Evolutionary conservation across 30 jellyfish, hydroid and myxozoan genomes (phyloP).

Genomic region (Nemopilema nomurai): DNA sequence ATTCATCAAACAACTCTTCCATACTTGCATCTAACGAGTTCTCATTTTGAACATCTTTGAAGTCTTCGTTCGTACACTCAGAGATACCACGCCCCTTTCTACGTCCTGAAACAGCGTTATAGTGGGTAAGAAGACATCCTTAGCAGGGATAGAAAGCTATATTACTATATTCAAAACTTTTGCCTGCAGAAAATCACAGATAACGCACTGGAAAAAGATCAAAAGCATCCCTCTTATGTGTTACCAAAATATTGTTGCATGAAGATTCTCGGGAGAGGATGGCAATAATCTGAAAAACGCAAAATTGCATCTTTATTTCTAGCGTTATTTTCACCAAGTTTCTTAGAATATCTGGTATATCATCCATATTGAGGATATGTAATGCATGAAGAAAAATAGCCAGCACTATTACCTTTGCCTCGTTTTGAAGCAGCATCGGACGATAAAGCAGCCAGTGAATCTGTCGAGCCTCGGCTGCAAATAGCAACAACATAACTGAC

Average conservation of each 20-base stretch:
- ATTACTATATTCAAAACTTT: too few species aligned
- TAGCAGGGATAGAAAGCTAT: neutral
- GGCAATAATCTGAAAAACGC: too few species aligned
- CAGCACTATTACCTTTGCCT: neutral
- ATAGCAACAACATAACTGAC: too few species aligned
- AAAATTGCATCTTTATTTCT: too few species aligned
- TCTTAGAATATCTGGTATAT: too few species aligned
- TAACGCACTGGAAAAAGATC: too few species aligned
- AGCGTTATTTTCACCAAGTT: too few species aligned
- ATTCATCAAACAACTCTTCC: slow-evolving; percentile 1
- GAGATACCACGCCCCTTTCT: neutral
- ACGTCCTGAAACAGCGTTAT: slow-evolving; percentile 2
- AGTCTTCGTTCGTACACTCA: neutral
- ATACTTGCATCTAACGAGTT: neutral
- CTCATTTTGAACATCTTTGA: neutral
- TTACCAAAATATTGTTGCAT: too few species aligned
- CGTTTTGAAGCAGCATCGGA: neutral
- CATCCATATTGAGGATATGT: neutral
- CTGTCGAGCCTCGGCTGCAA: slow-evolving; percentile 12
- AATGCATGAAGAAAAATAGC: neutral
- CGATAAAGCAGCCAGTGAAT: neutral
- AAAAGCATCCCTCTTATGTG: too few species aligned
- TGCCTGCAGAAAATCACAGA: too few species aligned
- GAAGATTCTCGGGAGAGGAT: too few species aligned
- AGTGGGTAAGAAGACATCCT: neutral